phyloP scores from a whole-genome alignment of 1,140 invertebrate species.

The Trichomalopsis sarcophagae region DNA sequence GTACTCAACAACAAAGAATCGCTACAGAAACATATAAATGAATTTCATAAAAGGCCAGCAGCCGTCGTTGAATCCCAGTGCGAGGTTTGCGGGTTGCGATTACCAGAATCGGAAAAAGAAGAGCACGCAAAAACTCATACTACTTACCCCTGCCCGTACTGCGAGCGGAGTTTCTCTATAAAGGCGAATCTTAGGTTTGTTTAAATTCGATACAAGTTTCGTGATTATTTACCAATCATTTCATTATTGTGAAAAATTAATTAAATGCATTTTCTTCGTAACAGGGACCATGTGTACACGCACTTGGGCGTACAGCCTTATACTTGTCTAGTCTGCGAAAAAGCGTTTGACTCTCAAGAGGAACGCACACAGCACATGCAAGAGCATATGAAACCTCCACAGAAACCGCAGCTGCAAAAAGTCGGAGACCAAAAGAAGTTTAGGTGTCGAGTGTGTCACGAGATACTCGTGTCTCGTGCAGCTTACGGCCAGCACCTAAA shows the following conservation, averaged over 20 bases:
- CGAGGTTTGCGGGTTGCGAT: background rate
- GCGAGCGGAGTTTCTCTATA: conserved; percentile 25
- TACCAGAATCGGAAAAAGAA: conserved; percentile 4
- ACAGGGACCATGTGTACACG: conserved; percentile 37
- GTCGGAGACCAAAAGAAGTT: conserved; percentile 41
- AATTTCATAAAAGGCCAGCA: conserved; percentile 11
- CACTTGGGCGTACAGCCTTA: conserved; percentile 33
- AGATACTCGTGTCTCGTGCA: conserved; percentile 43
- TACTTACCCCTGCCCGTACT: conserved; percentile 40
- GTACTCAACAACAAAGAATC: conserved; percentile 5
- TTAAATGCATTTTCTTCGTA: conserved; percentile 7
- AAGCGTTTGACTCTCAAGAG: conserved; percentile 32
- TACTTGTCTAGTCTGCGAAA: conserved; percentile 37
- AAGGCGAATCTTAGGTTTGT: conserved; percentile 41
- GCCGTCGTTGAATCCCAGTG: background rate
- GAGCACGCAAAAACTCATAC: conserved; percentile 9
- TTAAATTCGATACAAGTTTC: background rate
- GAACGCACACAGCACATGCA: conserved; percentile 46
- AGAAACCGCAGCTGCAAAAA: background rate
- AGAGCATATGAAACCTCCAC: conserved; percentile 35
- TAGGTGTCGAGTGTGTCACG: conserved; percentile 47
- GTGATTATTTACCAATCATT: background rate
- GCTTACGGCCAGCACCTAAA: conserved; percentile 46
- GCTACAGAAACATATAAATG: conserved; percentile 41
- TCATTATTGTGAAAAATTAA: background rate